phyloP scores from a whole-genome alignment of 2,888 invertebrate species.

The Drosophila hawaiiensis region DNA sequence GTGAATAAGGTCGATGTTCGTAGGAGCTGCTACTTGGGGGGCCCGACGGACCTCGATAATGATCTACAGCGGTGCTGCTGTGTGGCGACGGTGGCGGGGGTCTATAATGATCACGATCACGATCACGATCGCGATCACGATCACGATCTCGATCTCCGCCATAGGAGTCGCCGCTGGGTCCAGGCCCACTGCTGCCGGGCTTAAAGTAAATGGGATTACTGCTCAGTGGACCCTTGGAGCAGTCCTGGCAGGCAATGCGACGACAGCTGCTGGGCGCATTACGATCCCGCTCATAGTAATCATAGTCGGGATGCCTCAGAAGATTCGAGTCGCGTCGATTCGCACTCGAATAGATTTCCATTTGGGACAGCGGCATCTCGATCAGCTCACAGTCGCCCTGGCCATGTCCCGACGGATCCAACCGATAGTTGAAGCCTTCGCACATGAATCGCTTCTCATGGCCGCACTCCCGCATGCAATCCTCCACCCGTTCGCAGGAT shows the following conservation, averaged over 20 bases:
- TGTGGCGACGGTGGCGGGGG: slow-evolving; percentile 53
- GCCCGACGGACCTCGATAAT: slow-evolving; percentile 79
- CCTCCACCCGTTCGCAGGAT: slow-evolving; percentile 90
- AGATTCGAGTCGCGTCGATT: slow-evolving; percentile 86
- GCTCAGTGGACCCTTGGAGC: slow-evolving; percentile 77
- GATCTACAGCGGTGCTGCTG: slow-evolving; percentile 79
- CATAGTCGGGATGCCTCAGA: slow-evolving; percentile 88
- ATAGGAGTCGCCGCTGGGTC: slow-evolving; percentile 49
- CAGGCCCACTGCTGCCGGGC: slow-evolving; percentile 70
- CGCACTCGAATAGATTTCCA: slow-evolving; percentile 87
- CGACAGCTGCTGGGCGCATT: slow-evolving; percentile 89
- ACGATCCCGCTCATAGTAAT: slow-evolving; percentile 92
- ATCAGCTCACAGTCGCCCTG: slow-evolving; percentile 92
- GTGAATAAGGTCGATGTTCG: slow-evolving; percentile 75
- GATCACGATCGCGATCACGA: slow-evolving; percentile 67
- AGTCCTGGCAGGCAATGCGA: slow-evolving; percentile 83
- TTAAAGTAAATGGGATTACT: slow-evolving; percentile 81
- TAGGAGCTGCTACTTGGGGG: slow-evolving; percentile 75
- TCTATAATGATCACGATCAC: slow-evolving; percentile 74
- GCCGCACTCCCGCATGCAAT: slow-evolving; percentile 91
- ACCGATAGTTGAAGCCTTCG: slow-evolving; percentile 94
- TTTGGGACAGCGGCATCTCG: slow-evolving; percentile 89
- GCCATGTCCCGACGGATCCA: slow-evolving; percentile 89
- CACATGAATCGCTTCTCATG: slow-evolving; percentile 91
- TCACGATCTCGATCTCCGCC: slow-evolving; percentile 58